phyloP scores from a whole-genome alignment of 2,888 invertebrate genomes.

The Halictus ligatus region DNA sequence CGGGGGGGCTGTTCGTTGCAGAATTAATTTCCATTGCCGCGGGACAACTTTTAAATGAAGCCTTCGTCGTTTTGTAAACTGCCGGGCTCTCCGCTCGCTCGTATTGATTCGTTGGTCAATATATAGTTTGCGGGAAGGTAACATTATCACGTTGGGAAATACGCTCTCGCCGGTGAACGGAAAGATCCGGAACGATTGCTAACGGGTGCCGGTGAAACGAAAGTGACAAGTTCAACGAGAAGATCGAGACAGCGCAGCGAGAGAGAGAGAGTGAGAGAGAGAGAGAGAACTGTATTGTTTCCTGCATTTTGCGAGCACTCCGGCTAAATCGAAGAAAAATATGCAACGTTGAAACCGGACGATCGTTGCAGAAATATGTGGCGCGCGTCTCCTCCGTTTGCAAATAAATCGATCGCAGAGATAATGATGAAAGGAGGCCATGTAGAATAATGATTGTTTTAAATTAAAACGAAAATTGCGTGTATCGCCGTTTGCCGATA shows the following conservation, averaged over 20 bases:
- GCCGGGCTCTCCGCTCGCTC: not conserved
- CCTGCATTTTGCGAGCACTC: not conserved
- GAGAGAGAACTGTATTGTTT: not conserved
- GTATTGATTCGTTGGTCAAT: slow-evolving; percentile 7
- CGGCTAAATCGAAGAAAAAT: not conserved
- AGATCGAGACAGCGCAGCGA: not conserved
- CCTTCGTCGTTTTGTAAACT: slow-evolving; percentile 28
- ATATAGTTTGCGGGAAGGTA: not conserved
- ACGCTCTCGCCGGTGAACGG: not conserved
- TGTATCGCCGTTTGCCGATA: not conserved
- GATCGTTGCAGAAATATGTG: not conserved
- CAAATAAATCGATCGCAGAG: no score
- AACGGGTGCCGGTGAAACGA: not conserved
- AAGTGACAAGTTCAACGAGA: not conserved
- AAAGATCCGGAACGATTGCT: not conserved
- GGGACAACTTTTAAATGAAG: slow-evolving; percentile 50
- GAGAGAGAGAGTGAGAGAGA: no score
- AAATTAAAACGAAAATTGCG: not conserved
- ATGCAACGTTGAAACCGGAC: no score
- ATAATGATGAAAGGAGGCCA: not conserved
- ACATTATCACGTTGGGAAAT: slow-evolving; percentile 1
- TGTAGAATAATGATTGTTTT: not conserved
- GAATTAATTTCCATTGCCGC: slow-evolving; percentile 71
- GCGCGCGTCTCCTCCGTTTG: no score
- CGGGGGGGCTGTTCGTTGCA: slow-evolving; percentile 54